These are phyloP conservation scores for Drosophila vallismaia DNA, from an alignment of 2,888 invertebrate species.

Conservation along the genomic window DNA sequence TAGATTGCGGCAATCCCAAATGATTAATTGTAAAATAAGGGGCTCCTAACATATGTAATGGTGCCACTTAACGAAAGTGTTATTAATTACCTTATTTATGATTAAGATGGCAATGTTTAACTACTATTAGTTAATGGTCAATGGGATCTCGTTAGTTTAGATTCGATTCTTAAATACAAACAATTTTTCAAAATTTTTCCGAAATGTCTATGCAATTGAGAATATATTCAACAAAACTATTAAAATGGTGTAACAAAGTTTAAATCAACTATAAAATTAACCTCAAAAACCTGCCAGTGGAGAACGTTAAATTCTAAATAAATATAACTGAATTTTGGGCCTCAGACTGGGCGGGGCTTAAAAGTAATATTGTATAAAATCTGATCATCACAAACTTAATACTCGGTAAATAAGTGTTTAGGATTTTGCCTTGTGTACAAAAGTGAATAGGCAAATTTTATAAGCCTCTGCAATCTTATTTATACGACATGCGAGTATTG, in stretches of 20 bases:
- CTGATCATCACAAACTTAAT: not conserved
- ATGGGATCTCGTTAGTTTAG: not conserved
- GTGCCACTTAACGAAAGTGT: not conserved
- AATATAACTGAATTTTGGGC: not conserved
- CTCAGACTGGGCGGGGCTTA: not conserved
- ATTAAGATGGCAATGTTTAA: not conserved
- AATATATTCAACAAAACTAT: not conserved
- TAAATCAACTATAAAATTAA: not conserved
- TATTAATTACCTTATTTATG: not conserved
- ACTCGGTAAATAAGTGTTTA: not conserved
- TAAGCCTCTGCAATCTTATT: slow-evolving; percentile 1
- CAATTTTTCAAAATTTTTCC: not conserved
- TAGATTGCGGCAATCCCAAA: not conserved
- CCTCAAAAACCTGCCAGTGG: not conserved
- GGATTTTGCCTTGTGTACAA: not conserved
- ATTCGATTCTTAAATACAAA: not conserved
- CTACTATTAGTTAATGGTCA: not conserved
- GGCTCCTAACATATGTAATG: not conserved
- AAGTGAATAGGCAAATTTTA: not conserved
- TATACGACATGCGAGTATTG: not conserved
- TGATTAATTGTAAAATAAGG: not conserved
- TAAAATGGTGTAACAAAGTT: not conserved
- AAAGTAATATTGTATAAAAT: not conserved
- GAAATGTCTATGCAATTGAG: not conserved
- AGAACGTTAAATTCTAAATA: not conserved